Conservation (phyloP, 2,113 vertebrate genomes). For the Hippolais icterina region DNA sequence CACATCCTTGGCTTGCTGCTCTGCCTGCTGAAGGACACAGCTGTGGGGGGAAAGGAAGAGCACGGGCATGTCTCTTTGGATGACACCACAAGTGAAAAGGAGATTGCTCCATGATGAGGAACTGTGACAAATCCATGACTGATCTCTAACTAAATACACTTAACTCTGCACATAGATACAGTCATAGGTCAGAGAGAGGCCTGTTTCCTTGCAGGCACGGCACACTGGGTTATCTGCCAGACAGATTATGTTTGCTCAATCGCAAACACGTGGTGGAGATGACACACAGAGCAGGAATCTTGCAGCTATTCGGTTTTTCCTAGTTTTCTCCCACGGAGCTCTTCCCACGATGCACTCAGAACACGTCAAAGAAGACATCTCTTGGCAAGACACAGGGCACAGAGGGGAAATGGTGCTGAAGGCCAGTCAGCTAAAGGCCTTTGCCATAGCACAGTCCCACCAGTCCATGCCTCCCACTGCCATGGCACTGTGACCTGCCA, state of each 20-base stretch:
- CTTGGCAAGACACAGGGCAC: background rate
- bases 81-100: background rate
- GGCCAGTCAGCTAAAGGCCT: background rate
- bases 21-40: background rate
- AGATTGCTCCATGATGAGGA: background rate
- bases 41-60: accelerated
- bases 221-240: background rate
- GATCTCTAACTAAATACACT: background rate
- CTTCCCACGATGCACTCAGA: background rate
- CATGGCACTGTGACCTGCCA: background rate
- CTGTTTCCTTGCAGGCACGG: background rate
- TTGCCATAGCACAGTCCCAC: background rate
- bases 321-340: background rate
- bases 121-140: background rate
- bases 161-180: background rate
- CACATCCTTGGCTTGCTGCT: background rate
- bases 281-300: constrained; percentile 1
- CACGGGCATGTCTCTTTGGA: background rate
- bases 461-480: background rate
- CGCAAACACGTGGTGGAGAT: background rate
- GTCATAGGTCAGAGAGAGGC: constrained; percentile 18
- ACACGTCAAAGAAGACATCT: background rate
- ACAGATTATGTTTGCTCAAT: constrained; percentile 7
- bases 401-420: background rate
- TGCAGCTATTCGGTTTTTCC: background rate